phyloP scores from a whole-genome alignment of 2,888 invertebrate species.

The Subacronicta megacephala region DNA sequence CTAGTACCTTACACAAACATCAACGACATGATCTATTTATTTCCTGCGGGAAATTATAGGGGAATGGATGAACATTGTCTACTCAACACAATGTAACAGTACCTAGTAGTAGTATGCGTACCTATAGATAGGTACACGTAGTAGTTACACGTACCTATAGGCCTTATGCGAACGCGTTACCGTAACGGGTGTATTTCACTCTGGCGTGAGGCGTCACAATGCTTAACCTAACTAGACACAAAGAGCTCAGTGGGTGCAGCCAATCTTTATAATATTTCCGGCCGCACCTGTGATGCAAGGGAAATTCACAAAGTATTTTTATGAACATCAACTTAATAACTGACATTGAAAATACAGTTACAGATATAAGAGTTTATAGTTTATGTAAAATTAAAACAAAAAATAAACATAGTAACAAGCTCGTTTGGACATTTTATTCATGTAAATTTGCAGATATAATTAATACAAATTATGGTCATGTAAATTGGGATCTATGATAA shows the following conservation, averaged over 20 bases:
- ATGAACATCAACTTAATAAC: too few species aligned
- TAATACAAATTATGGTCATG: conserved; percentile 89
- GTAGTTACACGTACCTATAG: too few species aligned
- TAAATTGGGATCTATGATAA: conserved; percentile 88
- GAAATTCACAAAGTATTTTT: background rate
- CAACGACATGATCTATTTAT: conserved; percentile 30
- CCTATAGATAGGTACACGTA: too few species aligned
- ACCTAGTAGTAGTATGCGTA: too few species aligned
- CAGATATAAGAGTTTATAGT: too few species aligned
- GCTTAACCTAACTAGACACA: conserved; percentile 63
- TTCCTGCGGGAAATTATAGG: conserved; percentile 29
- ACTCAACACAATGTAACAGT: conserved; percentile 36
- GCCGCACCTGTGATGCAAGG: conserved; percentile 62
- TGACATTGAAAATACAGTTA: too few species aligned
- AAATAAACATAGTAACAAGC: conserved; percentile 81
- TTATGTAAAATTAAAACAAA: conserved; percentile 53
- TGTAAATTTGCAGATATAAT: conserved; percentile 90
- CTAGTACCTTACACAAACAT: too few species aligned
- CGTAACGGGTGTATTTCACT: conserved; percentile 69
- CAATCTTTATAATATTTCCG: conserved; percentile 70
- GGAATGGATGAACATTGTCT: conserved; percentile 45
- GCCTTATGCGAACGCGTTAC: conserved; percentile 65
- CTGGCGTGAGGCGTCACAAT: conserved; percentile 63
- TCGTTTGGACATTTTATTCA: conserved; percentile 89
- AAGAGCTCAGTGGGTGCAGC: conserved; percentile 61